Evolutionary conservation across 2,888 invertebrate species (phyloP), one percentile per base, ranked within the genome.

Genomic region (Nebria brevicollis): DNA sequence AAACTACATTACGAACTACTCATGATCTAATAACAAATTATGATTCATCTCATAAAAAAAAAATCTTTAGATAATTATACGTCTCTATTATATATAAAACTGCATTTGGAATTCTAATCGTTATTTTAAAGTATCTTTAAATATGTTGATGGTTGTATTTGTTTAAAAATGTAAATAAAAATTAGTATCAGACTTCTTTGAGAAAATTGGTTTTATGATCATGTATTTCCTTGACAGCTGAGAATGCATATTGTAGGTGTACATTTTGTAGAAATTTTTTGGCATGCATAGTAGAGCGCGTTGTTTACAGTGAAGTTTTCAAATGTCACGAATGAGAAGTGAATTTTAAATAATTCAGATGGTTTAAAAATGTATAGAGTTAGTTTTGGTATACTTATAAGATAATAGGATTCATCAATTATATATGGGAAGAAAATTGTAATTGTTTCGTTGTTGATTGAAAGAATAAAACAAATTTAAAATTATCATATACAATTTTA

Each of bases 401-500:
- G 78, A 78, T 78, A 78, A 78, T 78, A 66, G 78, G 78, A 78
- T 65, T 72, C 66, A 78, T 78, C 78, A 78, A 78, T 78, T 78
- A 78, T 78, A 78, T 73, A 78, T 77, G 72, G 70, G 73, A 66
- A 42, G 78, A 78, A 70, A 54, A 54, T 54, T 54, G 54, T 13
- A 54, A 54, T 54, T 54, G 54, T 54, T 54, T 54, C 54, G 54
- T 54, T 54, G 54, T 54, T 54, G 54, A 54, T 13, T 54, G 13
- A 54, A 6, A 54, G 54, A 54, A 54, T 54, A 54, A 54, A 1
- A 34, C 2, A 54, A 54, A 13, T 3, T 54, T 54, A 6, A 54
- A 54, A 13, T 11, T 7, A 54, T 54, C 54, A 6, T 7, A 54
- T 7, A 13, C 2, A 54, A 54, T 13, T 54, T 7, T 8, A 7